phyloP scores from a whole-genome alignment of 2,113 vertebrate species.

The Psilopogon haemacephalus region DNA sequence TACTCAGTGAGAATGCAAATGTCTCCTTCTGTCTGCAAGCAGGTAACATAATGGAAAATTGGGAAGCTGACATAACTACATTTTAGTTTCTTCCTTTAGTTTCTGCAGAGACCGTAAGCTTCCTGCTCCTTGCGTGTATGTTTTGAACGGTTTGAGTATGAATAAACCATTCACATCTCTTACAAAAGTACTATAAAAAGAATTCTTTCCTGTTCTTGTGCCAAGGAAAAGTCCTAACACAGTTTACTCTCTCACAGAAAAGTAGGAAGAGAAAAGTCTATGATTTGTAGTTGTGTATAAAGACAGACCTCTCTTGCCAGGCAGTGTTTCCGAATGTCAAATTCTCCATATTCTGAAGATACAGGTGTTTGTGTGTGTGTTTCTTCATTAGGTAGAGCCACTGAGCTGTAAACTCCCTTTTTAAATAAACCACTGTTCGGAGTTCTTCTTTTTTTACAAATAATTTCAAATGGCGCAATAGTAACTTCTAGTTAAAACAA shows the following conservation, averaged over 20 bases:
- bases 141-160: not conserved
- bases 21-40: not conserved
- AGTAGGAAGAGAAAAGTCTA: not conserved
- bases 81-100: not conserved
- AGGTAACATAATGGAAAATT: not conserved
- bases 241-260: not conserved
- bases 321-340: not conserved
- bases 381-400: not conserved
- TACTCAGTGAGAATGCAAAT: not conserved
- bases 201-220: not conserved
- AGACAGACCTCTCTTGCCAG: not conserved
- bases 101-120: not conserved
- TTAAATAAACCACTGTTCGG: not conserved
- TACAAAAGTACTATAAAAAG: not conserved
- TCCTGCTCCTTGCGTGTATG: not conserved
- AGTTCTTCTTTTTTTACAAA: not conserved
- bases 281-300: not conserved
- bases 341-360: not conserved
- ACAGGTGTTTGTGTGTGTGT: not conserved
- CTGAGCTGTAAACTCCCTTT: not conserved
- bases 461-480: not conserved
- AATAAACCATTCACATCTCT: not conserved
- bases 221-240: not conserved
- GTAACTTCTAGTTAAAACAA: constrained; percentile 28
- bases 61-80: not conserved